A percentile compares a stretch with the other conserved stretches of the same genome.
Evolutionary conservation across 2,888 invertebrate genomes (phyloP).

Genomic region (Mactromeris polynyma): DNA sequence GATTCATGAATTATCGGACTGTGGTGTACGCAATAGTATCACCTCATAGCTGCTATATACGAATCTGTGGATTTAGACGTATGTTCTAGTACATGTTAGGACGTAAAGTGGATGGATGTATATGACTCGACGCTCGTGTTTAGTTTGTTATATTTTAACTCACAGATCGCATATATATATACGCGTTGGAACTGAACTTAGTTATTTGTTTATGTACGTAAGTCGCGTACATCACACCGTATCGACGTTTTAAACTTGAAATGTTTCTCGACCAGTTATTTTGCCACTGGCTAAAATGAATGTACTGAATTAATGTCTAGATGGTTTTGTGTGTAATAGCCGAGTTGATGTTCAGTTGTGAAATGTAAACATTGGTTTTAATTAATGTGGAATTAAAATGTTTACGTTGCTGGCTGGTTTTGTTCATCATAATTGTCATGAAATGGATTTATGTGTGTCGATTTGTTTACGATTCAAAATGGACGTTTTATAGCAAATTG

Average conservation of each 20-base stretch:
- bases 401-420: neutral
- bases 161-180: neutral
- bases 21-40: slow-evolving; percentile 8
- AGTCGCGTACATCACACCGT: neutral
- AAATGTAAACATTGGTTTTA: neutral
- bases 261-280: slow-evolving; percentile 4
- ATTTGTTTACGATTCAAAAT: neutral
- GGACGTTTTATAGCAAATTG: neutral
- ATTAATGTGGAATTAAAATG: neutral
- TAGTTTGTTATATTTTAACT: neutral
- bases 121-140: neutral
- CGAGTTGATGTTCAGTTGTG: neutral
- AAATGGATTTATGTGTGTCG: slow-evolving; percentile 8
- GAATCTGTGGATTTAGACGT: neutral
- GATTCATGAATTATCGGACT: slow-evolving; percentile 49
- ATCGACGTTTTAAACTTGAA: neutral
- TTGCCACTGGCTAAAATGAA: neutral
- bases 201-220: neutral
- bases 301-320: neutral
- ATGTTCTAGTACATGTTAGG: neutral
- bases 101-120: neutral
- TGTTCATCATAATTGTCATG: neutral
- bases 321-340: neutral
- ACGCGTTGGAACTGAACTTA: neutral
- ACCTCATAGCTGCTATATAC: neutral